Conservation (phyloP, 2,888 invertebrate genomes). For the Trileptium ribeirensis region DNA sequence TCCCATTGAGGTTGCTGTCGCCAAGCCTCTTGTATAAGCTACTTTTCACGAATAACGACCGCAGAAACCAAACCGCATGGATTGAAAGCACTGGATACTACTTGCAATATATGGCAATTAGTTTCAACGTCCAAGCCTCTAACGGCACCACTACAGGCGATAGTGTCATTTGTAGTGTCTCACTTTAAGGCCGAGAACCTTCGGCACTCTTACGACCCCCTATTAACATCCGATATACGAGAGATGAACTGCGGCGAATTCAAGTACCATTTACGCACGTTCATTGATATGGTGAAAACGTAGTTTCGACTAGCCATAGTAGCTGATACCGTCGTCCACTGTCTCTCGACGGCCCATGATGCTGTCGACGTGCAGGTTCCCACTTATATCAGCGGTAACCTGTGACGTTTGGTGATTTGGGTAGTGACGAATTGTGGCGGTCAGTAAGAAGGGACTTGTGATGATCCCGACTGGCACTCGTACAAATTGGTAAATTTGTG, state of each 20-base stretch:
- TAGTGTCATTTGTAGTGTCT: background rate
- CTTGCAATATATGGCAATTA: too few relatives aligned
- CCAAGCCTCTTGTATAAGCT: too few relatives aligned
- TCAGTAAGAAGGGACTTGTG: conserved; percentile 31
- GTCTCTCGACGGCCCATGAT: background rate
- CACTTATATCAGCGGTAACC: background rate
- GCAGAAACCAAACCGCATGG: too few relatives aligned
- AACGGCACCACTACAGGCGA: too few relatives aligned
- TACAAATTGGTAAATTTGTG: conserved; percentile 30
- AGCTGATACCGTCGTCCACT: background rate
- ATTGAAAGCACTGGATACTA: too few relatives aligned
- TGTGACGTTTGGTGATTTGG: background rate
- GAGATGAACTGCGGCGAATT: background rate
- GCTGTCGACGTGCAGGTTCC: background rate
- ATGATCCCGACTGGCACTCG: conserved; percentile 36
- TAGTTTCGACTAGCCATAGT: background rate
- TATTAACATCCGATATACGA: background rate
- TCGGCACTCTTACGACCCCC: too few relatives aligned
- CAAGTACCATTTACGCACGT: background rate
- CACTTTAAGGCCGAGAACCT: background rate
- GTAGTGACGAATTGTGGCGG: conserved; percentile 27
- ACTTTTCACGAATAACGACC: too few relatives aligned
- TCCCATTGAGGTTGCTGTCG: too few relatives aligned
- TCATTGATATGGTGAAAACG: background rate
- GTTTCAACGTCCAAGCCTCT: too few relatives aligned